These are phyloP conservation scores for Falco cherrug DNA, from an alignment of 2,797 vertebrate species.

Conservation along the genomic window DNA sequence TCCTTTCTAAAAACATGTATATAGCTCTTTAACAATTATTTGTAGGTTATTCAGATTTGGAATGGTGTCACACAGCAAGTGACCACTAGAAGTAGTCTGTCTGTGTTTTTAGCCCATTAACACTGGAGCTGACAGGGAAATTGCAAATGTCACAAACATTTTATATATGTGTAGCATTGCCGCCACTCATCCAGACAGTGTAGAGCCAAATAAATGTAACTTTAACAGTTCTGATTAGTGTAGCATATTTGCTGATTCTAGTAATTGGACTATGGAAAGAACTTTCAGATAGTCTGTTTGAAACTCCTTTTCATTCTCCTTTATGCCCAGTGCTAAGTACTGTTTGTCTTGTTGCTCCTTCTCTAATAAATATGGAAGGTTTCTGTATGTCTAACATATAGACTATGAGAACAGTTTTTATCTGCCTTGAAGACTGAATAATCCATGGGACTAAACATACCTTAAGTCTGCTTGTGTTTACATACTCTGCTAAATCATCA, in stretches of 20 bases:
- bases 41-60: neutral
- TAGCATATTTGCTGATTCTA: rapidly evolving
- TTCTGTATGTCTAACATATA: rapidly evolving
- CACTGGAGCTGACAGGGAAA: rapidly evolving
- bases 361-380: rapidly evolving
- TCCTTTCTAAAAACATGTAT: neutral
- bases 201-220: neutral
- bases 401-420: neutral
- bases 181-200: neutral
- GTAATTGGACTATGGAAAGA: neutral
- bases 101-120: neutral
- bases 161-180: neutral
- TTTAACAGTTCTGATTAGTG: neutral
- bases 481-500: neutral
- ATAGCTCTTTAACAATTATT: neutral
- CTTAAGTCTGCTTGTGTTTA: neutral
- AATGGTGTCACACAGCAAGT: neutral
- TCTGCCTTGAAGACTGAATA: neutral
- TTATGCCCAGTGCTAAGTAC: neutral
- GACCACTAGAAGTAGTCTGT: neutral
- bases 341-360: neutral
- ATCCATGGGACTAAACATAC: neutral
- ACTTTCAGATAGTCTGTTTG: neutral
- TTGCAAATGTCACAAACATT: neutral
- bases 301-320: neutral